Conservation (phyloP, 2,888 invertebrate genomes). For the Atrina japonica region DNA sequence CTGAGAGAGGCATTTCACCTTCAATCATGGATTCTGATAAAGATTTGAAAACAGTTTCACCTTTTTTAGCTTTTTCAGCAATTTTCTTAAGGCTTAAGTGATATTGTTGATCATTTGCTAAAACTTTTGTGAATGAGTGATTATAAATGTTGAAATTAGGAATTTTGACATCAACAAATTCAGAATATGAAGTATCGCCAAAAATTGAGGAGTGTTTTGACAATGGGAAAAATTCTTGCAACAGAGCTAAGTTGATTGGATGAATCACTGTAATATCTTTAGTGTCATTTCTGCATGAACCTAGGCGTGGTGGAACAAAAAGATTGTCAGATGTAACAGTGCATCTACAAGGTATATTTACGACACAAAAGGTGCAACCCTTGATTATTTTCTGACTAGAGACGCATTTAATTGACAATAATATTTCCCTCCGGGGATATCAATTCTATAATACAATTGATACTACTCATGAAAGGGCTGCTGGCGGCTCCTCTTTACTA, state of each 20-base stretch:
- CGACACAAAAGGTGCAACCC: conserved; percentile 18
- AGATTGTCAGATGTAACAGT: conserved; percentile 21
- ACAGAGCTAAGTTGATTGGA: conserved; percentile 14
- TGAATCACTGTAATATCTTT: background rate
- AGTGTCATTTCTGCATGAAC: conserved; percentile 33
- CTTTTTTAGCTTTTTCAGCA: conserved; percentile 34
- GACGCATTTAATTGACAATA: too few species aligned
- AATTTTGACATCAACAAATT: conserved; percentile 16
- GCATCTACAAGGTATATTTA: conserved; percentile 31
- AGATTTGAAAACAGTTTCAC: conserved; percentile 35
- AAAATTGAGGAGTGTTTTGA: background rate
- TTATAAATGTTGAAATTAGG: conserved; percentile 42
- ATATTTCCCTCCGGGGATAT: too few species aligned
- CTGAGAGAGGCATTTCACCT: conserved; percentile 26
- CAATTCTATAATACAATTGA: too few species aligned
- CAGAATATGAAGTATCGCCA: conserved; percentile 19
- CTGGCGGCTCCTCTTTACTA: too few species aligned
- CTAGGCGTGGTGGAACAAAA: conserved; percentile 30
- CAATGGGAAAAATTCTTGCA: conserved; percentile 24
- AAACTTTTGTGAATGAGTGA: conserved; percentile 23
- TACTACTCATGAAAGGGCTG: too few species aligned
- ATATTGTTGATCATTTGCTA: conserved; percentile 32
- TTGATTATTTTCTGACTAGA: background rate
- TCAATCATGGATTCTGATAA: conserved; percentile 40
- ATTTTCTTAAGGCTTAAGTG: conserved; percentile 46